These are phyloP conservation scores for Chirona hameri DNA, from an alignment of 2,888 invertebrate genomes.

Conservation along the genomic window DNA sequence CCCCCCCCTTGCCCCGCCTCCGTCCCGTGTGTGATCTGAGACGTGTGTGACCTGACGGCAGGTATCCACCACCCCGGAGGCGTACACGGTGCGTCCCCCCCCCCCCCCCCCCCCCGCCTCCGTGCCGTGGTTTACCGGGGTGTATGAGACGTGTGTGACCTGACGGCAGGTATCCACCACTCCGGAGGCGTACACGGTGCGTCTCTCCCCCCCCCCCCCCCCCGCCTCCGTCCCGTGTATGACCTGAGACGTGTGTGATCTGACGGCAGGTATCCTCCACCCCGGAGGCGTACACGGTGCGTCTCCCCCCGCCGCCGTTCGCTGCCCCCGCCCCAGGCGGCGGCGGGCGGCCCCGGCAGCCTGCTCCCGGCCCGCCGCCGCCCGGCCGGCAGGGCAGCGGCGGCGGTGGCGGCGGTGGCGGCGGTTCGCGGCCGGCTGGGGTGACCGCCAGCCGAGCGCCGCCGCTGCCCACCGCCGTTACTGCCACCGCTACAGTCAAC, in stretches of 20 bases:
- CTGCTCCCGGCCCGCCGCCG: neutral
- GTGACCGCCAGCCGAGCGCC: neutral
- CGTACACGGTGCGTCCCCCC: neutral
- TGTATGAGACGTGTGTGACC: neutral
- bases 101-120: neutral
- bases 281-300: neutral
- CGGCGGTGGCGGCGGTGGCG: too few relatives aligned
- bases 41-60: neutral
- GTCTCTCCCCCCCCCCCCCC: neutral
- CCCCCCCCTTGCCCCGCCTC: neutral
- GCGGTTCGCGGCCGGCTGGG: neutral
- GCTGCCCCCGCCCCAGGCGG: too few relatives aligned
- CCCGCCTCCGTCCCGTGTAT: neutral
- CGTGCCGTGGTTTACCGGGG: neutral
- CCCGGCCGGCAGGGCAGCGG: neutral
- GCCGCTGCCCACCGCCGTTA: neutral
- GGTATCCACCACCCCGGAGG: neutral
- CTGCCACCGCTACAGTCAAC: neutral
- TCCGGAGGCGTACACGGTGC: neutral
- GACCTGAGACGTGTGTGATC: neutral
- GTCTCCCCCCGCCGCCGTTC: neutral
- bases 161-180: neutral
- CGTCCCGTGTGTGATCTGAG: neutral
- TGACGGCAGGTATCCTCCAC: neutral
- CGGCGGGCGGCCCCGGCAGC: neutral